These are phyloP conservation scores for Acipenser transmontanus DNA, from an alignment of 2,797 vertebrate genomes.

Conservation along the genomic window DNA sequence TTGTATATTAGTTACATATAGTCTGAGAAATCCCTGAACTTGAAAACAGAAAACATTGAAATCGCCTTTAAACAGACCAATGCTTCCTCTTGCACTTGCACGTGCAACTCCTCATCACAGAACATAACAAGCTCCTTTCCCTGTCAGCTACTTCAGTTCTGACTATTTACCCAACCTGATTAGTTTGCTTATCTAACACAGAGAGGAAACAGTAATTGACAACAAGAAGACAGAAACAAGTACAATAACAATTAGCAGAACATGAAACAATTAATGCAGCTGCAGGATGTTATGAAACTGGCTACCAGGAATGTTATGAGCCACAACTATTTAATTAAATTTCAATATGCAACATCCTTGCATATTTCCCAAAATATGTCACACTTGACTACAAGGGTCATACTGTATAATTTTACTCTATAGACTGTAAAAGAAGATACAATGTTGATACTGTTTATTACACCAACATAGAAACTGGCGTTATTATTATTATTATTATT, in stretches of 20 bases:
- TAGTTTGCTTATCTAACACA: conserved; percentile 50
- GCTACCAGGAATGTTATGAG: conserved; percentile 5
- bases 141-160: conserved; percentile 34
- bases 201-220: conserved; percentile 40
- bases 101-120: neutral
- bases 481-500: too few relatives aligned
- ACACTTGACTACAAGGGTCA: neutral
- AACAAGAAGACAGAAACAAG: conserved; percentile 6
- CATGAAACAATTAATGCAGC: conserved; percentile 2
- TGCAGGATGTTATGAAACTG: conserved; percentile 22
- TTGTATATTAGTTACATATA: too few relatives aligned
- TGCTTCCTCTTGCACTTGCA: neutral
- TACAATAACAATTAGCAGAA: conserved; percentile 41
- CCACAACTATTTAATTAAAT: conserved; percentile 6
- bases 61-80: neutral
- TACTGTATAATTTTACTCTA: too few relatives aligned
- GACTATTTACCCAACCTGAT: conserved; percentile 47
- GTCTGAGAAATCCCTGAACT: neutral
- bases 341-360: conserved; percentile 9
- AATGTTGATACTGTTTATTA: too few relatives aligned
- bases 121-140: neutral
- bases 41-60: neutral
- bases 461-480: too few relatives aligned
- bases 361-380: neutral
- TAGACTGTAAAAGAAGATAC: too few relatives aligned